Evolutionary conservation across 2,888 invertebrate genomes (phyloP), one percentile per base, ranked within the genome.

Genomic region (Dolomedes plantarius): DNA sequence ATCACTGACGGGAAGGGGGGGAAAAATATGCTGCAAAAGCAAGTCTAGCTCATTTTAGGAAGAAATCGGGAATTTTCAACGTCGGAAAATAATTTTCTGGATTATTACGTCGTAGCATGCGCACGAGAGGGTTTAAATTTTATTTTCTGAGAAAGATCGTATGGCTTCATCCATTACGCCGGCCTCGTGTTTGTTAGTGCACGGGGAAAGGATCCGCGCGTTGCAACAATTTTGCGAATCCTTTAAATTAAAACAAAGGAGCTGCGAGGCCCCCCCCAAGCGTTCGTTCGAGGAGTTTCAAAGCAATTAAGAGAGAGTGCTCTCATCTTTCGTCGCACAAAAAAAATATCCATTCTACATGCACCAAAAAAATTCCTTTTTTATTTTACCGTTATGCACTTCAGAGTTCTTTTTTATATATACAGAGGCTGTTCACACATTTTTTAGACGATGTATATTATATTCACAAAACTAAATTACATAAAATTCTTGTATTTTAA

Each of bases 61-160:
- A 56, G 56, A 23, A 56, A 56, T 56, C 56, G 56, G 71, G 76
- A 83, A 72, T 76, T 76, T 75, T 82, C 69, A 56, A 75, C 75
- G 56, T 64, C 71, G 82, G 82, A 79, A 83, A 79, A 80, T 76
- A 76, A 83, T 83, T 83, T 83, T 83, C 82, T 76, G 76, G 76
- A 83, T 83, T 83, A 83, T 83, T 83, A 83, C 82, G 39, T 29
- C 29, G 56, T 75, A 76, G 71, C 64, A 65, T 69, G 71, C 71
- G 74, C 32, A 76, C 23, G 75, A 50, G 28, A 72, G 72, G 29
- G 72, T 50, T 72, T 50, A 71, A 71, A 41, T 71, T 71, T 46
- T 41, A 36, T 71, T 31, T 65, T 65, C n/a, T 16, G 3, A 27
- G 32, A n/a, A n/a, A 46, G 56, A 56, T 56, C 56, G 23, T 56